These are phyloP conservation scores for Cancer borealis DNA, from an alignment of 2,888 invertebrate species.

Conservation along the genomic window DNA sequence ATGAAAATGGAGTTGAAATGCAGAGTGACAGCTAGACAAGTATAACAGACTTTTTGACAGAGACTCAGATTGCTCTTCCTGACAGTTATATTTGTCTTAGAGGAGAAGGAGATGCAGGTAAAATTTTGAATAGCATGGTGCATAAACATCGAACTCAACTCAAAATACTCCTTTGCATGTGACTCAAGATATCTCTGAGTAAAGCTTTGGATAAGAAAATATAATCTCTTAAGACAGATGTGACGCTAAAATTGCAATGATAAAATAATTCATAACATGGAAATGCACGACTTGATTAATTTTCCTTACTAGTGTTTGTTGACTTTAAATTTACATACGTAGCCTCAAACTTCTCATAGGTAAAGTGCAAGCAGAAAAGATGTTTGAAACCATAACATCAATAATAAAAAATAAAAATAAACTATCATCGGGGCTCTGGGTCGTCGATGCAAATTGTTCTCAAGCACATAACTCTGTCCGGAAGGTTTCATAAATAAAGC, in stretches of 20 bases:
- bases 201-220: background rate
- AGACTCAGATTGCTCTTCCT: background rate
- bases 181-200: background rate
- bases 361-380: background rate
- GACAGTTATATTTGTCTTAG: background rate
- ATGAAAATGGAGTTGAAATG: background rate
- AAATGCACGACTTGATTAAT: background rate
- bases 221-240: background rate
- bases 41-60: background rate
- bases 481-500: background rate
- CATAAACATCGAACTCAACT: no score
- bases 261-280: background rate
- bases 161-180: background rate
- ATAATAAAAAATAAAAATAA: no score
- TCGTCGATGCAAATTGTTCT: background rate
- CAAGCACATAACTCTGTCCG: background rate
- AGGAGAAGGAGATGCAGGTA: background rate
- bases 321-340: background rate
- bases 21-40: background rate
- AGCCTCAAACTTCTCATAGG: background rate
- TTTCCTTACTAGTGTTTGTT: background rate
- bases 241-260: background rate
- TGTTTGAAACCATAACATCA: background rate
- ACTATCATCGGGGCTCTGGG: background rate
- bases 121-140: background rate